Percentiles rank a stretch among this genome's conserved stretches.
Conservation (phyloP, 2,797 vertebrate genomes). For the Falco novaeseelandiae region DNA sequence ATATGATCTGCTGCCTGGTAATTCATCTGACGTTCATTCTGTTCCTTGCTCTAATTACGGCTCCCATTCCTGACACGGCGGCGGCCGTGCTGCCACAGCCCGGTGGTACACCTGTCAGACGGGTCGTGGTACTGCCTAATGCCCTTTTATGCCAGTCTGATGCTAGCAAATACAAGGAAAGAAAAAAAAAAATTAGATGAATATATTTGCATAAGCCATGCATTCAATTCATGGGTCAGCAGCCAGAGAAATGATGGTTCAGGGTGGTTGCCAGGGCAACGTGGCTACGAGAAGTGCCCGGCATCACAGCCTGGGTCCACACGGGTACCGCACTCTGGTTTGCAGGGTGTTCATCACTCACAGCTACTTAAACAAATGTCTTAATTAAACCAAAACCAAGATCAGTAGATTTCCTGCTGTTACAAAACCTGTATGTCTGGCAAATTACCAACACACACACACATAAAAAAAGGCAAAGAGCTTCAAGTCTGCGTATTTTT, state of each 20-base stretch:
- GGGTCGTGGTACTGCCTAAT: slow-evolving; percentile 72
- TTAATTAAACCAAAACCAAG: background rate
- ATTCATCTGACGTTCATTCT: slow-evolving; percentile 83
- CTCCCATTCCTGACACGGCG: slow-evolving; percentile 66
- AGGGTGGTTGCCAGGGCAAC: slow-evolving; percentile 80
- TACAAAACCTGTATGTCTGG: background rate
- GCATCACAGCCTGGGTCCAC: background rate
- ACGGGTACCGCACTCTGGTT: background rate
- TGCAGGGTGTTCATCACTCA: background rate
- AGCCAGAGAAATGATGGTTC: slow-evolving; percentile 78
- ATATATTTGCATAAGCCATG: slow-evolving; percentile 82
- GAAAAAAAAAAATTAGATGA: slow-evolving; percentile 43
- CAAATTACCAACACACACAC: background rate
- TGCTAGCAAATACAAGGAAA: slow-evolving; percentile 79
- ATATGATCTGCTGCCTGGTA: slow-evolving; percentile 83
- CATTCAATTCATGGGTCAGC: slow-evolving; percentile 84
- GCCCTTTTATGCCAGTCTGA: slow-evolving; percentile 86
- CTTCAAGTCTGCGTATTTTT: background rate
- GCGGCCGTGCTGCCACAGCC: slow-evolving; percentile 68
- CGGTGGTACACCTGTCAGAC: slow-evolving; percentile 80
- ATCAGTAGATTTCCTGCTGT: background rate
- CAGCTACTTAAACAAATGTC: background rate
- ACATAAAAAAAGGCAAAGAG: background rate
- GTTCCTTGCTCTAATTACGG: slow-evolving; percentile 81
- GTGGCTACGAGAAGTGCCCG: background rate